Conservation (phyloP, 2,888 invertebrate genomes). For the Phanerotoma sp. region DNA sequence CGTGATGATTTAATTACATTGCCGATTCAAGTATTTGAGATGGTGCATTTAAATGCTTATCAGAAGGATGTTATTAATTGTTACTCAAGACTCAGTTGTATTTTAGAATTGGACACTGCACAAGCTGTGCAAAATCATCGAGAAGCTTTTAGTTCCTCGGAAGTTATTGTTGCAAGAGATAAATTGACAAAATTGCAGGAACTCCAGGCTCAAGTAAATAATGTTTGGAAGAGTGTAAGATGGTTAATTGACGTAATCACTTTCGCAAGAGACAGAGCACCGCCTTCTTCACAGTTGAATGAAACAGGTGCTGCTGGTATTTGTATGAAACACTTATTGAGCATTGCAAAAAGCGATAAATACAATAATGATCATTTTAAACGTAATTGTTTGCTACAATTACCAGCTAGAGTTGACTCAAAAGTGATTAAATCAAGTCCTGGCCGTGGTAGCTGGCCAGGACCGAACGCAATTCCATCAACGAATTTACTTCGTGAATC, state of each 20-base stretch:
- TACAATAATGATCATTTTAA: constrained; percentile 55
- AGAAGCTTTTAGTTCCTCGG: constrained; percentile 91
- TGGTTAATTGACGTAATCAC: constrained; percentile 97
- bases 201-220: constrained; percentile 81
- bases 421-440: constrained; percentile 76
- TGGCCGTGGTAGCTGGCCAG: constrained; percentile 84
- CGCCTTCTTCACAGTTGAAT: too few species aligned
- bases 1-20: constrained; percentile 84
- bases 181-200: constrained; percentile 79
- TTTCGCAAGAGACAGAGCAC: constrained; percentile 83
- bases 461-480: constrained; percentile 67
- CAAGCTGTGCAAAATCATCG: constrained; percentile 90
- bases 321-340: constrained; percentile 54
- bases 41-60: constrained; percentile 95
- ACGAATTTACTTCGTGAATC: constrained; percentile 60
- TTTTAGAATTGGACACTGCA: constrained; percentile 88
- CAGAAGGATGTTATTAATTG: constrained; percentile 86
- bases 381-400: constrained; percentile 66
- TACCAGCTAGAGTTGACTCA: constrained; percentile 71
- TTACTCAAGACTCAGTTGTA: constrained; percentile 90
- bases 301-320: constrained; percentile 46
- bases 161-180: constrained; percentile 83
- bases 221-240: constrained; percentile 89
- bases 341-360: constrained; percentile 44
- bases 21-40: constrained; percentile 91